Conservation (phyloP, 92 coral and sea anemone genomes). For the Parazoanthus darwini region DNA sequence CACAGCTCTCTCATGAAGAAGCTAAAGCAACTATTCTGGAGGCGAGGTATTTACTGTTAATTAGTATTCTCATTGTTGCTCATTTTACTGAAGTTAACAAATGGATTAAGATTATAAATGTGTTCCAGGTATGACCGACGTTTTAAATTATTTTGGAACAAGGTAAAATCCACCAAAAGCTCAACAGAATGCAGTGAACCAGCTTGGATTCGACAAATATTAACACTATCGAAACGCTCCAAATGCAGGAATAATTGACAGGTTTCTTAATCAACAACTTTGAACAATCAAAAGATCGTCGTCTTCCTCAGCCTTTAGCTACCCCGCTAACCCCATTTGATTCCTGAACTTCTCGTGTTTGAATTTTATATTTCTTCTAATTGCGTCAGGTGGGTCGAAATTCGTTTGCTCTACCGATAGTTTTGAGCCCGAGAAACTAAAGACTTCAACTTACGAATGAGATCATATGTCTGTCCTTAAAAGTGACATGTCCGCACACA, state of each 20-base stretch:
- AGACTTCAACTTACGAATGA: neutral
- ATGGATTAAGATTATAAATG: neutral
- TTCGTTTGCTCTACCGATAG: neutral
- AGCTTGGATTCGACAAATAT: neutral
- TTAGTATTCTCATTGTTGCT: neutral
- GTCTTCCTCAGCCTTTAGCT: no score
- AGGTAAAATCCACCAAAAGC: neutral
- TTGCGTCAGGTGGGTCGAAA: neutral
- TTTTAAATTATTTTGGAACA: neutral
- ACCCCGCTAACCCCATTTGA: no score
- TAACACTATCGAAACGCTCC: neutral
- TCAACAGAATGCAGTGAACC: neutral
- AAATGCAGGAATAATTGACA: neutral
- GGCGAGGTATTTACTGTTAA: neutral
- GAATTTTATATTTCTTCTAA: no score
- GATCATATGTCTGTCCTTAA: neutral
- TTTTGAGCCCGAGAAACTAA: neutral
- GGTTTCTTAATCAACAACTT: no score
- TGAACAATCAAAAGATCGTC: no score
- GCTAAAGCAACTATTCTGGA: neutral
- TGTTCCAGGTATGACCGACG: neutral
- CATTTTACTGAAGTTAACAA: neutral
- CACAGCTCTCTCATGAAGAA: neutral
- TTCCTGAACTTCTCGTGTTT: no score
- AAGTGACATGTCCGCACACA: neutral